Conservation (phyloP, 2,113 vertebrate species). For the Sphyrna mokarran region DNA sequence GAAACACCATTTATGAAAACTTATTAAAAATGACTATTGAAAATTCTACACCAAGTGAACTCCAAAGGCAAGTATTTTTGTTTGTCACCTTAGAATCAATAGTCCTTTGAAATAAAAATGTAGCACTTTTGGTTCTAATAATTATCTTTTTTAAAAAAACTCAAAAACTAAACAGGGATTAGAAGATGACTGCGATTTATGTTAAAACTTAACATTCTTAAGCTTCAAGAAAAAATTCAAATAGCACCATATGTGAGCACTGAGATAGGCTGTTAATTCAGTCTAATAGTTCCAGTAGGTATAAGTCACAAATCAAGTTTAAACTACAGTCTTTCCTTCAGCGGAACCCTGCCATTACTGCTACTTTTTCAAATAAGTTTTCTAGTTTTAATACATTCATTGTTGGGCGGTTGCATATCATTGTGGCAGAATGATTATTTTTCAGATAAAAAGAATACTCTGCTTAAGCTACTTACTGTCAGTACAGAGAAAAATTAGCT, state of each 20-base stretch:
- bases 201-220: neutral
- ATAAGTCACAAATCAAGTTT: neutral
- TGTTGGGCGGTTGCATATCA: neutral
- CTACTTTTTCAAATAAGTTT: neutral
- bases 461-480: neutral
- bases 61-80: conserved; percentile 68
- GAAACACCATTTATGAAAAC: conserved; percentile 64
- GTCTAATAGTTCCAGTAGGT: neutral
- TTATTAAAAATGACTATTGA: conserved; percentile 62
- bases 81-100: neutral
- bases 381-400: neutral
- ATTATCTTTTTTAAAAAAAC: neutral
- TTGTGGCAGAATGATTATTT: neutral
- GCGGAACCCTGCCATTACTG: neutral
- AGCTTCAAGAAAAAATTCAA: neutral
- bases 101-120: neutral
- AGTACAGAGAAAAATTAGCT: neutral
- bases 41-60: conserved; percentile 56
- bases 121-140: neutral
- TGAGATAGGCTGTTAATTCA: neutral
- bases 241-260: too few relatives aligned
- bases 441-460: neutral
- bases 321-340: neutral
- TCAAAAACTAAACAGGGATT: neutral
- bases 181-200: neutral